Conservation (phyloP, 2,113 vertebrate genomes). For the Alosa alosa region DNA sequence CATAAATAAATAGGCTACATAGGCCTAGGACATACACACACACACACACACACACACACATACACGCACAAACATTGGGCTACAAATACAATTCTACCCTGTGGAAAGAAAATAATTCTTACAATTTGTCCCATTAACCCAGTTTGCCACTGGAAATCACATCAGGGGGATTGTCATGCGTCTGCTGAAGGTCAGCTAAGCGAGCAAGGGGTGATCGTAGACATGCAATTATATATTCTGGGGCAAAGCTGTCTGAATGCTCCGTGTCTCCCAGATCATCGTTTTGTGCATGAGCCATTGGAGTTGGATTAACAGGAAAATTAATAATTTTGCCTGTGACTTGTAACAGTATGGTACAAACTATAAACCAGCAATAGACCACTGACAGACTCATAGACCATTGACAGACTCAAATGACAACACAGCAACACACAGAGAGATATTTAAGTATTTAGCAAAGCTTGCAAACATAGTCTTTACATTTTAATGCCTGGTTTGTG, state of each 20-base stretch:
- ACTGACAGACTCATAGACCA: neutral
- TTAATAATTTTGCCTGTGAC: neutral
- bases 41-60: neutral
- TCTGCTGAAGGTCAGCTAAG: neutral
- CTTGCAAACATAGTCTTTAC: neutral
- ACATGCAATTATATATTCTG: slow-evolving; percentile 24
- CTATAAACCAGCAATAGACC: neutral
- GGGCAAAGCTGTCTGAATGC: neutral
- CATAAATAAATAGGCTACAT: neutral
- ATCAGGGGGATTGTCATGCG: slow-evolving; percentile 16
- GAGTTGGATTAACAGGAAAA: neutral
- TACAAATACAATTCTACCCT: neutral
- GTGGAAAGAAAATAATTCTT: slow-evolving; percentile 8
- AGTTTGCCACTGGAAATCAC: slow-evolving; percentile 33
- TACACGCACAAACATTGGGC: neutral
- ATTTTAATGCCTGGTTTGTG: neutral
- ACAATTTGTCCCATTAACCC: slow-evolving; percentile 20
- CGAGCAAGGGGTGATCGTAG: neutral
- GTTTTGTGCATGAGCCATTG: neutral
- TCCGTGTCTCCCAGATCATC: neutral
- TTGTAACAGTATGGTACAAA: neutral
- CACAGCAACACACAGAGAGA: neutral
- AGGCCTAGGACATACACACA: neutral
- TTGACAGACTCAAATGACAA: neutral
- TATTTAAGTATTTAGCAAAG: neutral